A percentile compares a stretch with the other conserved stretches of the same genome.
These are phyloP conservation scores for Moxostoma hubbsi DNA, from an alignment of 2,797 vertebrate genomes.

Conservation along the genomic window DNA sequence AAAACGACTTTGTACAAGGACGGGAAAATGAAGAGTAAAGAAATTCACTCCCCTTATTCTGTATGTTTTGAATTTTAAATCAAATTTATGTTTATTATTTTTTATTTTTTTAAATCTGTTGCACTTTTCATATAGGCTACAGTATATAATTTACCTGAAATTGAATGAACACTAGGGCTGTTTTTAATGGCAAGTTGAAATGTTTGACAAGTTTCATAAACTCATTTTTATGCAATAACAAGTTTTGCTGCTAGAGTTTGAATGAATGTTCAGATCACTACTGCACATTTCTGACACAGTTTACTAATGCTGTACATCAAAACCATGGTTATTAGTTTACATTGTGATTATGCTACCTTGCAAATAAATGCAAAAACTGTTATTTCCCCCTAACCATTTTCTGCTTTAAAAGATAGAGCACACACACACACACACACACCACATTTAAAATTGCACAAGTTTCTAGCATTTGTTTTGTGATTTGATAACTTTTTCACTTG, in stretches of 20 bases:
- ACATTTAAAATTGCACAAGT: not conserved
- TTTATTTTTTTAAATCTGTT: not conserved
- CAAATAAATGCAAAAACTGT: slow-evolving; percentile 34
- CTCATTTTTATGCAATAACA: not conserved
- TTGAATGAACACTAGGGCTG: not conserved
- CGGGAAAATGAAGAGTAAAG: slow-evolving; percentile 58
- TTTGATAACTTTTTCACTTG: not conserved
- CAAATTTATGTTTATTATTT: not conserved
- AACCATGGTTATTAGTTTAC: slow-evolving; percentile 21
- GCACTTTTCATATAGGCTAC: slow-evolving; percentile 33
- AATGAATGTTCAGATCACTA: slow-evolving; percentile 19
- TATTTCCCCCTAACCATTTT: slow-evolving; percentile 2
- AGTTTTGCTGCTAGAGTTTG: slow-evolving; percentile 19
- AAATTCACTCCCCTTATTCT: not conserved
- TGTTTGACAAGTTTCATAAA: no score
- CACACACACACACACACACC: not conserved
- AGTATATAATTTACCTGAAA: slow-evolving; percentile 18
- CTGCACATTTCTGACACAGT: slow-evolving; percentile 18
- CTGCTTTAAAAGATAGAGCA: not conserved
- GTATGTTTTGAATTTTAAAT: not conserved
- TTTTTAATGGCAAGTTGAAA: not conserved
- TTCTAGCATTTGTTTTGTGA: not conserved
- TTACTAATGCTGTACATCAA: not conserved
- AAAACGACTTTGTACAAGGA: slow-evolving; percentile 82
- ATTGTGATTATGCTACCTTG: not conserved